Evolutionary conservation across 2,113 vertebrate species (phyloP).

Genomic region (Hirundichthys speculiger): DNA sequence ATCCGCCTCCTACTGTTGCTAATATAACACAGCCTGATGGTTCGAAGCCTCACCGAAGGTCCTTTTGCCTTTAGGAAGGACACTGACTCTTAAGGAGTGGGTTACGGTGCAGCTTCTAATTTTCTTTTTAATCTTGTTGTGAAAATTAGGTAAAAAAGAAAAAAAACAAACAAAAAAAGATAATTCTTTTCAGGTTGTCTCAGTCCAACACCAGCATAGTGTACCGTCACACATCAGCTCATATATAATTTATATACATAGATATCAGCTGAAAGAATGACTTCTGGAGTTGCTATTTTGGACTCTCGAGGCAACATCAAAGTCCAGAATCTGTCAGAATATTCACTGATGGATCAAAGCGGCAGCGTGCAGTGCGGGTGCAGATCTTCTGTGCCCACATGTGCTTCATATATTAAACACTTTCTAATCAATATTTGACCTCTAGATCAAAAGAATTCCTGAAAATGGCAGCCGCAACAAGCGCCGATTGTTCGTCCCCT

Average conservation of each 20-base stretch:
- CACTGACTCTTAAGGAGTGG: background rate
- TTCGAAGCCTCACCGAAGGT: slow-evolving; percentile 24
- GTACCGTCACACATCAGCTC: background rate
- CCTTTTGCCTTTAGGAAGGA: slow-evolving; percentile 1
- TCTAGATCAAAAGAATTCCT: slow-evolving; percentile 39
- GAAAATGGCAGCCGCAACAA: slow-evolving; percentile 35
- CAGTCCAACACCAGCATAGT: too few species aligned
- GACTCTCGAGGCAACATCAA: too few species aligned
- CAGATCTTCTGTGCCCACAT: background rate
- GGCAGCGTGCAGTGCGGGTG: background rate
- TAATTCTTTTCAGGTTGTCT: too few species aligned
- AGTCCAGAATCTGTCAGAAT: too few species aligned
- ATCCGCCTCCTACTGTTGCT: slow-evolving; percentile 15
- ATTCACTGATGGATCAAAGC: slow-evolving; percentile 27
- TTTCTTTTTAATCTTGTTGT: background rate
- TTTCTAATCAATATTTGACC: slow-evolving; percentile 54
- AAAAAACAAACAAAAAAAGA: too few species aligned
- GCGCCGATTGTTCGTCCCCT: slow-evolving; percentile 20
- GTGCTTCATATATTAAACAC: background rate
- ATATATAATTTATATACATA: too few species aligned
- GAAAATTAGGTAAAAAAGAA: too few species aligned
- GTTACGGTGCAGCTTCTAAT: background rate
- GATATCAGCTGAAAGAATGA: background rate
- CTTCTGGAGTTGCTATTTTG: background rate
- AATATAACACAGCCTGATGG: slow-evolving; percentile 58